phyloP scores from a whole-genome alignment of 2,888 invertebrate genomes.

The Himalopsyche kuldschensis region DNA sequence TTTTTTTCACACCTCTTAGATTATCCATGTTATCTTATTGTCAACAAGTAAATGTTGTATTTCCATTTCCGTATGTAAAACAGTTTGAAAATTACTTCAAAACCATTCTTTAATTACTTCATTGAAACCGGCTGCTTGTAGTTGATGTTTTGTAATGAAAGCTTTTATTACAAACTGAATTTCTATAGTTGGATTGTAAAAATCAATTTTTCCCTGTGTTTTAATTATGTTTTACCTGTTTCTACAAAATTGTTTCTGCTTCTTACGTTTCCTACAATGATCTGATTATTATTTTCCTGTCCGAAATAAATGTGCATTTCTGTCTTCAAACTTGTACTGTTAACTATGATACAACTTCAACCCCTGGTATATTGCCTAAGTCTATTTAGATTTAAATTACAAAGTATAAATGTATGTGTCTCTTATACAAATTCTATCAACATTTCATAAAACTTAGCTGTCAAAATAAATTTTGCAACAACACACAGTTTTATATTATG shows the following conservation, averaged over 20 bases:
- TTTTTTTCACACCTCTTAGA: too few species aligned
- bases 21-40: neutral
- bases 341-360: neutral
- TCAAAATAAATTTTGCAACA: too few species aligned
- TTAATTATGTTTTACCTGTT: neutral
- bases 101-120: neutral
- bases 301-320: neutral
- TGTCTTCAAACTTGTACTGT: neutral
- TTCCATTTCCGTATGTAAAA: neutral
- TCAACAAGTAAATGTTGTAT: neutral
- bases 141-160: neutral
- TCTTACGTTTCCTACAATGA: neutral
- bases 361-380: neutral
- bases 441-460: too few species aligned
- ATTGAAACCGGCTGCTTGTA: neutral
- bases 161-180: neutral
- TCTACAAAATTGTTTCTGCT: neutral
- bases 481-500: too few species aligned
- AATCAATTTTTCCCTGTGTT: neutral
- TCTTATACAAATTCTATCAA: too few species aligned
- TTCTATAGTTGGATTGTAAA: neutral
- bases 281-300: neutral
- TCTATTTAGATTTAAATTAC: neutral
- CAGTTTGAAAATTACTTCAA: neutral
- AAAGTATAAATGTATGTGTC: too few species aligned